Base-by-base conservation (phyloP, 2,888 invertebrate genomes). In the Exephanes ischioxanthus region DNA sequence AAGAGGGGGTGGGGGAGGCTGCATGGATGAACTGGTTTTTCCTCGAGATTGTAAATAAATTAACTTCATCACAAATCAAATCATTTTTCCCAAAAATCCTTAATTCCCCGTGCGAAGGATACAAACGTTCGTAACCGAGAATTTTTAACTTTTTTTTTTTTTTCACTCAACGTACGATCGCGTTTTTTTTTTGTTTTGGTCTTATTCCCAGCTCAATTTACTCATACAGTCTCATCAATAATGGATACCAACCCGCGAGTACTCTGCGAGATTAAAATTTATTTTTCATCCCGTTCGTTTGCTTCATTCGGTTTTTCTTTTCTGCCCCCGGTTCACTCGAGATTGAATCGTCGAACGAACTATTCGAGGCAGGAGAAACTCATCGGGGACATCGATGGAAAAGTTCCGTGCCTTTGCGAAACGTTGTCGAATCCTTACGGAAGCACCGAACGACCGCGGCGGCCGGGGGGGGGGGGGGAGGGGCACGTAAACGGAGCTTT, bases 231-330 rank as follows among this genome's bases (percentile, higher is more conserved):
- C 63, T 71, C 63, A 53, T 66, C 53, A 63, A 37, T 71, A 53
- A 71, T 63, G 19, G 19, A 63, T 33, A 63, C 30, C 26, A 26
- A 41, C 41, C 37, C 53, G n/a, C 63, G 53, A 22, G n/a, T 80
- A 66, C 72, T 72, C 55, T 53, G 37, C 80, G 53, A 48, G 66
- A 80, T 72, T 80, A 79, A 79, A 79, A 71, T 55, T 80, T 66
- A 45, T 72, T 72, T 80, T 80, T 79, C 72, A 80, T 77, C 48
- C 51, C n/a, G 48, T 51, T 63, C 72, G 22, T 30, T n/a, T 41
- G 51, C 66, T 80, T 66, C 19, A 33, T 26, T 67, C 67, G 48
- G 16, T 79, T 61, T 61, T 30, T 61, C 6, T 30, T 72, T 67
- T 78, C n/a, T 22, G 48, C 48, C 9, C 63, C 33, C 75, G 30